These are phyloP conservation scores for Prionace glauca DNA, from an alignment of 2,797 vertebrate genomes.

Conservation along the genomic window DNA sequence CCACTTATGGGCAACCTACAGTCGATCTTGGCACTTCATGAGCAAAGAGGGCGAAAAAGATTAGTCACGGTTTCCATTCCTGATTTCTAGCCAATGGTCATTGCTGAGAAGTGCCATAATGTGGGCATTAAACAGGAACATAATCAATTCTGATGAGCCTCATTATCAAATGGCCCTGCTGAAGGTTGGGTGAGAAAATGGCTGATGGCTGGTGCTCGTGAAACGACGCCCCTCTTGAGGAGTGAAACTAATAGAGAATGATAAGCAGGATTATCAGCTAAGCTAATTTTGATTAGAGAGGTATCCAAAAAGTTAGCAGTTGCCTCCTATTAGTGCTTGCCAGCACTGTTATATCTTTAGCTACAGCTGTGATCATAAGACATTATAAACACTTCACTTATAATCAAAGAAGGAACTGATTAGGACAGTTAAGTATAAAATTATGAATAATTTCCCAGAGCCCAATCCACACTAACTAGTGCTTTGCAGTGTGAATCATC, in stretches of 20 bases:
- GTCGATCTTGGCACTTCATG: not conserved
- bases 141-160: not conserved
- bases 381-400: not conserved
- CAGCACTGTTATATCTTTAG: not conserved
- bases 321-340: not conserved
- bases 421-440: not conserved
- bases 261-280: not conserved
- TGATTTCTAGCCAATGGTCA: not conserved
- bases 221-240: not conserved
- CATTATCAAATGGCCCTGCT: not conserved
- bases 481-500: not conserved
- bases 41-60: not conserved
- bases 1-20: not conserved
- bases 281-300: not conserved
- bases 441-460: not conserved
- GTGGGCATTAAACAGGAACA: not conserved
- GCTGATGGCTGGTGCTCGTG: not conserved
- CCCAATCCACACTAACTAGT: not conserved
- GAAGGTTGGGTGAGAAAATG: not conserved
- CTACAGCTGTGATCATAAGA: not conserved
- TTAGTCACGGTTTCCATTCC: not conserved
- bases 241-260: not conserved
- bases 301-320: not conserved
- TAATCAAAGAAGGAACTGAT: conserved; percentile 25
- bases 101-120: not conserved